Evolutionary conservation across 2,113 vertebrate genomes (phyloP), one percentile per base, ranked within the genome.

Genomic region (Pardalotus punctatus): DNA sequence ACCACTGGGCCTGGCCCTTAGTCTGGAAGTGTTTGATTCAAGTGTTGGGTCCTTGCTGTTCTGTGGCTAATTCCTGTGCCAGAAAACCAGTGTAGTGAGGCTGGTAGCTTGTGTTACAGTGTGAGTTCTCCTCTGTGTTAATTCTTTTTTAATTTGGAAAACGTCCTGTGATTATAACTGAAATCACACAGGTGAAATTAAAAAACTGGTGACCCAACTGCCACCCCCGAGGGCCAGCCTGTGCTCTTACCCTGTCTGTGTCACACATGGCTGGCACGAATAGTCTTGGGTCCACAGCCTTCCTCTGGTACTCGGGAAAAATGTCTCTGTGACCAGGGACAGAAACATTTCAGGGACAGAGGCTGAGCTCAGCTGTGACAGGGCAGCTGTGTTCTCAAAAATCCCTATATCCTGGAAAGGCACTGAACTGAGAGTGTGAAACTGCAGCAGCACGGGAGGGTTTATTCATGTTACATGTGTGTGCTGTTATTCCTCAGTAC

Each of bases 21-120:
- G 3, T n/a, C 31, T 53, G 42, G 58, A 17, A 3, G 2, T 43
- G 38, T 29, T 8, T 0, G 1, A 20, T 43, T 2, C 1, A 11
- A 6, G 10, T 8, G 29, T 27, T 78, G 28, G 14, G 35, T 50
- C n/a, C 18, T 54, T 84, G 35, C 21, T 81, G 8, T 53, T 66
- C 36, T 72, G 23, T 79, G 56, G 24, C 21, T 54, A 11, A 20
- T 12, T 81, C 24, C 31, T 58, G 7, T 24, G 40, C 53, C 33
- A 73, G 54, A 29, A 66, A 35, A 78, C 33, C 21, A 17, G 11
- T 53, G 8, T 12, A 56, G 8, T 4, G 42, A 50, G 16, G 15
- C 42, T 58, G 60, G 31, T 50, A 91, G 61, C 20, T 61, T 76
- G 20, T 48, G 18, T 18, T 78, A 9, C 2, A 19, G 42, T 42